A percentile compares a stretch with the other conserved stretches of the same genome.
Conservation (phyloP, 2,113 vertebrate genomes). For the Apistogramma diplotaenia region DNA sequence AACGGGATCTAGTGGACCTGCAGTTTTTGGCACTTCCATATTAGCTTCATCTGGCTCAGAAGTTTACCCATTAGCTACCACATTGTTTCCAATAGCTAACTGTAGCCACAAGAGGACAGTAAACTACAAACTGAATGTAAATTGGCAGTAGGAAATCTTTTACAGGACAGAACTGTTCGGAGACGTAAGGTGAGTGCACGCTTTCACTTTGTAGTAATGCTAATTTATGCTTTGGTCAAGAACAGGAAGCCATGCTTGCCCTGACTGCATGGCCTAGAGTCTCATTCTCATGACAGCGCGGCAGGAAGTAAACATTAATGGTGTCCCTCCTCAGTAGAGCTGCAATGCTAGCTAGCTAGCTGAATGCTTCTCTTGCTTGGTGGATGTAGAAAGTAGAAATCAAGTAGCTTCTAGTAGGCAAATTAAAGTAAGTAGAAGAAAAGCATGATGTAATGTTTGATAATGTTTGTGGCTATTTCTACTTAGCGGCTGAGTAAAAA, state of each 20-base stretch:
- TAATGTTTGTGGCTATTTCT: neutral
- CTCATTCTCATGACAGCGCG: neutral
- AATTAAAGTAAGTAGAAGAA: neutral
- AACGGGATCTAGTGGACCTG: neutral
- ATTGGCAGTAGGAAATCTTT: neutral
- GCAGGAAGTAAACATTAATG: neutral
- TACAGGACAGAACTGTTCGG: neutral
- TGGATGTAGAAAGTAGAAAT: neutral
- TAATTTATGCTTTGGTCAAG: neutral
- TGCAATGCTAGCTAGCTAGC: neutral
- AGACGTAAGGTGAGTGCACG: neutral
- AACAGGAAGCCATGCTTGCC: neutral
- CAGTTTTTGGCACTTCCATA: neutral
- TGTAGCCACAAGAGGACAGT: neutral
- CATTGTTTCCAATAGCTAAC: neutral
- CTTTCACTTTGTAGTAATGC: neutral
- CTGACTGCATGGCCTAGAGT: neutral
- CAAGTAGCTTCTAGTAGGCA: neutral
- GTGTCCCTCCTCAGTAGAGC: neutral
- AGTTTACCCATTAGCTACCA: too few species aligned
- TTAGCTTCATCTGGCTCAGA: too few species aligned
- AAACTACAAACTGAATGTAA: neutral
- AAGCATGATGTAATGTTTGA: neutral
- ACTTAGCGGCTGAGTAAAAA: neutral
- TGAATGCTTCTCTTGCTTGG: neutral